Percentiles rank a stretch among this genome's conserved stretches.
Evolutionary conservation across 2,888 invertebrate species (phyloP).

Genomic region (Ophonus ardosiacus): DNA sequence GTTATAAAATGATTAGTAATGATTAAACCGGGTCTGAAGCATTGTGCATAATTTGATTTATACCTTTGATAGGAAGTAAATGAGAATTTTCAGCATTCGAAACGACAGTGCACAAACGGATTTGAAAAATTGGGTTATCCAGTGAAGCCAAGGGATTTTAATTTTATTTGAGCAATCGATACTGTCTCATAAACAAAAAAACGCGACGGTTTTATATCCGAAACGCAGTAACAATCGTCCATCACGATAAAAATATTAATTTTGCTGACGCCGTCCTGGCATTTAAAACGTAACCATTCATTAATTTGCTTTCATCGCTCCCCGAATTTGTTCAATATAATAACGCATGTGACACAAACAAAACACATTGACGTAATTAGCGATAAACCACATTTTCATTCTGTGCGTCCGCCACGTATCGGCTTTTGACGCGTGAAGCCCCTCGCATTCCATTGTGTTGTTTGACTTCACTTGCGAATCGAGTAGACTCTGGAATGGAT

Average conservation of each 20-base stretch:
- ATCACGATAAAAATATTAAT: conserved; percentile 62
- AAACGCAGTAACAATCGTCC: conserved; percentile 51
- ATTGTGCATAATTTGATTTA: conserved; percentile 26
- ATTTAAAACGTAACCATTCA: conserved; percentile 54
- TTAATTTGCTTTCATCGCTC: conserved; percentile 53
- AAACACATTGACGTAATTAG: conserved; percentile 57
- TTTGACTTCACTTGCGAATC: conserved; percentile 55
- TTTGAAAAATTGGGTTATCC: conserved; percentile 39
- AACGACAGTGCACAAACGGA: conserved; percentile 21
- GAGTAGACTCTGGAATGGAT: conserved; percentile 9
- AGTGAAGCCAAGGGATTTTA: conserved; percentile 42
- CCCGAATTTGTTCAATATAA: conserved; percentile 54
- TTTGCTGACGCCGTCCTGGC: conserved; percentile 41
- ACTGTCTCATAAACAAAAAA: conserved; percentile 42
- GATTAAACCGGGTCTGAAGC: conserved; percentile 12
- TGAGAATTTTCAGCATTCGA: conserved; percentile 39
- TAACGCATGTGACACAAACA: conserved; percentile 50
- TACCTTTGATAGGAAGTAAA: conserved; percentile 23
- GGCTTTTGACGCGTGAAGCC: conserved; percentile 33
- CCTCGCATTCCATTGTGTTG: conserved; percentile 41
- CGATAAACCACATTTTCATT: conserved; percentile 57
- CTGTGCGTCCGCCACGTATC: conserved; percentile 21
- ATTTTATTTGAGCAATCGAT: conserved; percentile 52
- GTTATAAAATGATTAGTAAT: conserved; percentile 19
- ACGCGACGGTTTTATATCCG: conserved; percentile 30